These are phyloP conservation scores for Elachura formosa DNA, from an alignment of 2,113 vertebrate genomes.

Conservation along the genomic window DNA sequence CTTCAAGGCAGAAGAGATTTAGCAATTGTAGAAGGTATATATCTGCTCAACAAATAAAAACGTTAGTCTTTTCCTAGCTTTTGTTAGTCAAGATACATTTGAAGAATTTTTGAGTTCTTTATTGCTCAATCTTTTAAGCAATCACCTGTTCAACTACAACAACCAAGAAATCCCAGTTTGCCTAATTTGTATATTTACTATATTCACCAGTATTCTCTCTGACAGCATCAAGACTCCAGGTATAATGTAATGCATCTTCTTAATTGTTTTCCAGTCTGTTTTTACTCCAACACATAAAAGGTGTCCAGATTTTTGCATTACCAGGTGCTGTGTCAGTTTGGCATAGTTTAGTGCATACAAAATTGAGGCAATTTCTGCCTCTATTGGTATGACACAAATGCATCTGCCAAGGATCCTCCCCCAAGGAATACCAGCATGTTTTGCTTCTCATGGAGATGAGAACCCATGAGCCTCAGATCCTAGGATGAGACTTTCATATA, in stretches of 20 bases:
- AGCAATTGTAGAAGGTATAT: not conserved
- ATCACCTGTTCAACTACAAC: not conserved
- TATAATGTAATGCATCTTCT: not conserved
- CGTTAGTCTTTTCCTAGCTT: not conserved
- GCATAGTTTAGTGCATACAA: rapidly evolving
- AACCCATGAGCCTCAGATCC: not conserved
- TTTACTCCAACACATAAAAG: not conserved
- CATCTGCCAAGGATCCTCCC: not conserved
- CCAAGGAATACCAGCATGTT: not conserved
- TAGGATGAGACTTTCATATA: not conserved
- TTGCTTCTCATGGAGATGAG: not conserved
- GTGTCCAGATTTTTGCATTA: not conserved
- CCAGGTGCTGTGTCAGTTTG: not conserved
- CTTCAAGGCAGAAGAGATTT: not conserved
- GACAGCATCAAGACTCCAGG: not conserved
- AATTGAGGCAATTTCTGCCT: not conserved
- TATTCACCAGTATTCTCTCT: not conserved
- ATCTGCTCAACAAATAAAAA: not conserved
- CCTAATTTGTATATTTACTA: not conserved
- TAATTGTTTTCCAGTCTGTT: not conserved
- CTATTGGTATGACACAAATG: not conserved
- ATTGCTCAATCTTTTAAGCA: not conserved
- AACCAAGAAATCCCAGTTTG: not conserved
- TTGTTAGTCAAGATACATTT: not conserved
- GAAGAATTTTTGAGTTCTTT: not conserved